These are phyloP conservation scores for Ranitomeya variabilis DNA, from an alignment of 2,113 vertebrate species.

Conservation along the genomic window DNA sequence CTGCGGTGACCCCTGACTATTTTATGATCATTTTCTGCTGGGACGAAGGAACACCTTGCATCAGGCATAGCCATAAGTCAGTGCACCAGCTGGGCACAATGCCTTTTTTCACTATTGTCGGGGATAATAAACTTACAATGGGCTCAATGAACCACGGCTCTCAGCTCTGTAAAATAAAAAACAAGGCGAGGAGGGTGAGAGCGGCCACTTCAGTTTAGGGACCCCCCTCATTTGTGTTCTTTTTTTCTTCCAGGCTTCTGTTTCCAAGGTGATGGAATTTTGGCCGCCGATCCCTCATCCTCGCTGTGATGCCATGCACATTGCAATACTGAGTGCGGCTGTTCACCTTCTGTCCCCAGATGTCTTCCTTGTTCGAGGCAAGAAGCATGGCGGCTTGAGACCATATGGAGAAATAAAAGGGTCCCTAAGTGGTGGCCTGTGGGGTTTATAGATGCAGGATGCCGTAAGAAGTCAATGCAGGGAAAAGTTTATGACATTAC, in stretches of 20 bases:
- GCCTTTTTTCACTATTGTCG: slow-evolving; percentile 42
- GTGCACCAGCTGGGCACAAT: slow-evolving; percentile 60
- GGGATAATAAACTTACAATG: slow-evolving; percentile 60
- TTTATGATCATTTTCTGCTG: slow-evolving; percentile 12
- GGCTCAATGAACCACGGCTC: slow-evolving; percentile 20
- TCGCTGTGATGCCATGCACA: slow-evolving; percentile 64
- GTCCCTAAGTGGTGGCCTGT: slow-evolving; percentile 52
- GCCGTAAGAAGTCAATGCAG: background rate
- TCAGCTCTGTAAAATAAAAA: slow-evolving; percentile 47
- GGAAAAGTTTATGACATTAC: background rate
- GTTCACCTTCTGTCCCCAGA: slow-evolving; percentile 75
- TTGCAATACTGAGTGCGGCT: slow-evolving; percentile 64
- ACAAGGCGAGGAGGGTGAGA: slow-evolving; percentile 53
- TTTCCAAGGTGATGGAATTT: slow-evolving; percentile 69
- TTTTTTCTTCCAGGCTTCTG: slow-evolving; percentile 59
- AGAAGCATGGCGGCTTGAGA: slow-evolving; percentile 67
- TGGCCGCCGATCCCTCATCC: slow-evolving; percentile 61
- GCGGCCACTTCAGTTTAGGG: slow-evolving; percentile 49
- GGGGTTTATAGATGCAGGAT: background rate
- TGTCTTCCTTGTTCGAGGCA: slow-evolving; percentile 74
- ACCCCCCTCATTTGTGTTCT: slow-evolving; percentile 53
- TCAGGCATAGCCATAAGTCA: slow-evolving; percentile 45
- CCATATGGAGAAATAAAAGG: slow-evolving; percentile 77
- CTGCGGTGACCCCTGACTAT: slow-evolving; percentile 50
- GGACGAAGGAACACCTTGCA: background rate